Conservation (phyloP, 2,888 invertebrate genomes). For the Operophtera brumata region DNA sequence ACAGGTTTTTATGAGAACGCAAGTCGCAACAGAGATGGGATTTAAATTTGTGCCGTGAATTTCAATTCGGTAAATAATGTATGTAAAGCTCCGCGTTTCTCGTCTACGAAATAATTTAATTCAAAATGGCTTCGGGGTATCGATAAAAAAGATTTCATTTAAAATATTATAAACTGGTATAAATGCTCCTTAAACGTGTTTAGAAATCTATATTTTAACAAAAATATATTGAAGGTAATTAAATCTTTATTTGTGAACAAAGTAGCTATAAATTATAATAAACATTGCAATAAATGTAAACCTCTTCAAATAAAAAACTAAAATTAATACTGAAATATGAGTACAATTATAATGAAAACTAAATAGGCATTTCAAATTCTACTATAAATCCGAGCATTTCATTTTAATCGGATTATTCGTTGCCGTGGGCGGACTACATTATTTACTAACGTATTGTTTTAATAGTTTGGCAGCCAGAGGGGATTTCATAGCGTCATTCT, state of each 20-base stretch:
- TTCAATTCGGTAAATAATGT: neutral
- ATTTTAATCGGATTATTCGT: conserved; percentile 17
- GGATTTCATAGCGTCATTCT: neutral
- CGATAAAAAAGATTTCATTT: conserved; percentile 1
- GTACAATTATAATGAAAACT: conserved; percentile 9
- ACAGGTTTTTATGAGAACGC: conserved; percentile 6
- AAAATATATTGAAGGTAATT: neutral
- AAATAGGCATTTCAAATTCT: conserved; percentile 12
- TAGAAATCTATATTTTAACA: neutral
- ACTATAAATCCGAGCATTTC: conserved; percentile 15
- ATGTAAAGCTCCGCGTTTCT: conserved; percentile 4
- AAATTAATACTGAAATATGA: too few species aligned
- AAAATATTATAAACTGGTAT: neutral
- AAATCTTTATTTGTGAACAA: neutral
- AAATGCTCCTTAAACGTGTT: neutral
- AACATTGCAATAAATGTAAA: too few species aligned
- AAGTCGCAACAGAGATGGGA: conserved; percentile 3
- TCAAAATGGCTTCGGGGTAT: conserved; percentile 1
- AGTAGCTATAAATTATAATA: too few species aligned
- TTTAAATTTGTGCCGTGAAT: conserved; percentile 8
- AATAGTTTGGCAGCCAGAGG: neutral
- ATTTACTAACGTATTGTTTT: conserved; percentile 10
- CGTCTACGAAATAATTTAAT: conserved; percentile 3
- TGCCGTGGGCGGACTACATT: conserved; percentile 1
- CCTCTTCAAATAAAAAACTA: too few species aligned